Percentiles rank a stretch among this genome's conserved stretches.
phyloP scores from a whole-genome alignment of 2,113 vertebrate genomes.

The Kryptolebias marmoratus region DNA sequence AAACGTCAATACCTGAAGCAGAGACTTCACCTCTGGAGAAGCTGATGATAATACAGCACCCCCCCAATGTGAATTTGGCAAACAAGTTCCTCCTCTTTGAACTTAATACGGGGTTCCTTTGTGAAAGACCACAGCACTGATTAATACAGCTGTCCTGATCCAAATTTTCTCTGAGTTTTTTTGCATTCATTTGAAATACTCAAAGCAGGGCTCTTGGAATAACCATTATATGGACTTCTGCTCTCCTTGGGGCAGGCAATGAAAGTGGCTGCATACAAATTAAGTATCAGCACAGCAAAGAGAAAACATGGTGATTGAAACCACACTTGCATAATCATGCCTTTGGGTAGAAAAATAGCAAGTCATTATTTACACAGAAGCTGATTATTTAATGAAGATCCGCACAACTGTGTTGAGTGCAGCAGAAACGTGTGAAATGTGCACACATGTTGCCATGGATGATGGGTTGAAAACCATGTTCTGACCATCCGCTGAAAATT shows the following conservation, averaged over 20 bases:
- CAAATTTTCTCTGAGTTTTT: slow-evolving; percentile 69
- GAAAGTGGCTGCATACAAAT: slow-evolving; percentile 75
- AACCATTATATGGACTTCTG: slow-evolving; percentile 72
- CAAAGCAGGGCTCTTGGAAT: slow-evolving; percentile 69
- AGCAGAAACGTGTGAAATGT: neutral
- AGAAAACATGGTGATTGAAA: slow-evolving; percentile 57
- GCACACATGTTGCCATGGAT: neutral
- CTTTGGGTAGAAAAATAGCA: slow-evolving; percentile 51
- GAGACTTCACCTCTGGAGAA: slow-evolving; percentile 35
- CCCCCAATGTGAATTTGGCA: slow-evolving; percentile 51
- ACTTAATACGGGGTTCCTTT: slow-evolving; percentile 62
- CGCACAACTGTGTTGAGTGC: neutral
- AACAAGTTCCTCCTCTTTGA: slow-evolving; percentile 73
- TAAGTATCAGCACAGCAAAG: slow-evolving; percentile 53
- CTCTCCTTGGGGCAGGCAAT: slow-evolving; percentile 61
- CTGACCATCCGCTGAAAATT: neutral
- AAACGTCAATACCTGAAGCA: slow-evolving; percentile 68
- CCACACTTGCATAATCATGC: slow-evolving; percentile 60
- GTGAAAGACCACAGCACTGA: slow-evolving; percentile 72
- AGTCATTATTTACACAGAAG: slow-evolving; percentile 53
- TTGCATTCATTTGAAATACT: slow-evolving; percentile 76
- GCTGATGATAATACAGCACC: slow-evolving; percentile 43
- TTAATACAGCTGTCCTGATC: slow-evolving; percentile 74
- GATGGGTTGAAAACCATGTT: neutral
- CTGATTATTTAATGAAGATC: slow-evolving; percentile 49